Evolutionary conservation across 1,140 invertebrate genomes (phyloP).

Genomic region (Helicoverpa zea): DNA sequence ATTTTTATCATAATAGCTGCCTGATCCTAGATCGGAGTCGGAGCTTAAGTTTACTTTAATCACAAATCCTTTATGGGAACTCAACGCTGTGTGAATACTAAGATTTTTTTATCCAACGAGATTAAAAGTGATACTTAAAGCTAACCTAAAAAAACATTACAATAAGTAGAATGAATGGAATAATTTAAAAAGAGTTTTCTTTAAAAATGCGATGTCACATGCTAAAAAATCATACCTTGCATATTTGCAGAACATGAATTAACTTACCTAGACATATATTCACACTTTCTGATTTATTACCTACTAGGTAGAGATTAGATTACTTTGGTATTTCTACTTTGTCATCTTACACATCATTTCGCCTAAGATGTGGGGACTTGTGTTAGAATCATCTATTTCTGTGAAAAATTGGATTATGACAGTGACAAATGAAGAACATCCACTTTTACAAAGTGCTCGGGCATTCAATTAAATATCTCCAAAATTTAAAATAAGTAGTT

Average conservation of each 20-base stretch:
- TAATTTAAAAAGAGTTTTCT: too few species aligned
- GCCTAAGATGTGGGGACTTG: constrained; percentile 30
- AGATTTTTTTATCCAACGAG: too few species aligned
- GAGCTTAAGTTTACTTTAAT: too few species aligned
- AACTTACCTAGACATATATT: background rate
- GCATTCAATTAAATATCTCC: constrained; percentile 54
- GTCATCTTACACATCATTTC: background rate
- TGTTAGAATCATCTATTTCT: constrained; percentile 56
- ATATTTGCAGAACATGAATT: background rate
- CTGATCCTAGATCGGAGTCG: background rate
- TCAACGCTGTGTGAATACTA: too few species aligned
- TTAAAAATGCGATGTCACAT: background rate
- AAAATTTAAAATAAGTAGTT: constrained; percentile 52
- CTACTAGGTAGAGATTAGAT: background rate
- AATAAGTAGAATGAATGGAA: too few species aligned
- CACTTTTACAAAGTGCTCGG: constrained; percentile 66
- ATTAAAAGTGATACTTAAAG: too few species aligned
- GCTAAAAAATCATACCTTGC: background rate
- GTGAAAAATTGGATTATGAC: constrained; percentile 63
- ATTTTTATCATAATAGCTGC: constrained; percentile 8
- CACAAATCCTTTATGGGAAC: too few species aligned
- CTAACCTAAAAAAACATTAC: too few species aligned
- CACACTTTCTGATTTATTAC: background rate
- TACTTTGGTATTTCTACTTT: constrained; percentile 13
- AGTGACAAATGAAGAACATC: constrained; percentile 69